These are phyloP conservation scores for Amphimedon queenslandica DNA, from an alignment of 37 sponge, comb jelly and placozoan genomes.

Conservation along the genomic window DNA sequence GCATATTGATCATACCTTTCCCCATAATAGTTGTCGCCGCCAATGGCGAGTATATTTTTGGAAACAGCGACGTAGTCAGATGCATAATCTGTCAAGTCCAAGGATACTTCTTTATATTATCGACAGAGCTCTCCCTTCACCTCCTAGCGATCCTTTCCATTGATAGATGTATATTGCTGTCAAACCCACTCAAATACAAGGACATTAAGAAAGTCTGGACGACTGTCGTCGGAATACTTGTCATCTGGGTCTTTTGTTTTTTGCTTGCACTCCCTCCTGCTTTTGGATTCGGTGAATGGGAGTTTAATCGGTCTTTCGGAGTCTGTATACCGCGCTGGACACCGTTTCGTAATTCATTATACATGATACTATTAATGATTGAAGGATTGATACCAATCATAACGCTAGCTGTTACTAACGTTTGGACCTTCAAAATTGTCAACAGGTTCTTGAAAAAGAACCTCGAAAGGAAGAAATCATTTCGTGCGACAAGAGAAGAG, in stretches of 20 bases:
- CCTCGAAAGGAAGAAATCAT: conserved; percentile 7
- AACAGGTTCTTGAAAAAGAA: conserved; percentile 37
- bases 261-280: conserved; percentile 28
- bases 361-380: conserved; percentile 23
- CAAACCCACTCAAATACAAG: conserved; percentile 58
- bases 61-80: conserved; percentile 30
- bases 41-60: conserved; percentile 40
- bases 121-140: conserved; percentile 49
- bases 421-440: conserved; percentile 60
- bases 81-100: conserved; percentile 36
- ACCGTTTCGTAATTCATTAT: background rate
- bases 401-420: conserved; percentile 36
- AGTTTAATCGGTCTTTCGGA: conserved; percentile 63
- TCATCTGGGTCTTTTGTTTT: conserved; percentile 28
- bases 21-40: conserved; percentile 1
- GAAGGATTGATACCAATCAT: conserved; percentile 59
- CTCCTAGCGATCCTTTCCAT: conserved; percentile 47
- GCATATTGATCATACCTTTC: conserved; percentile 29
- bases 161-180: conserved; percentile 61
- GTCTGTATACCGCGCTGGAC: conserved; percentile 59
- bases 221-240: conserved; percentile 16
- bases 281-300: conserved; percentile 56
- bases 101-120: conserved; percentile 48
- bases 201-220: conserved; percentile 17
- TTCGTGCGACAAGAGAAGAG: background rate